Conservation (phyloP, 2,113 vertebrate genomes). For the Otocyon megalotis region DNA sequence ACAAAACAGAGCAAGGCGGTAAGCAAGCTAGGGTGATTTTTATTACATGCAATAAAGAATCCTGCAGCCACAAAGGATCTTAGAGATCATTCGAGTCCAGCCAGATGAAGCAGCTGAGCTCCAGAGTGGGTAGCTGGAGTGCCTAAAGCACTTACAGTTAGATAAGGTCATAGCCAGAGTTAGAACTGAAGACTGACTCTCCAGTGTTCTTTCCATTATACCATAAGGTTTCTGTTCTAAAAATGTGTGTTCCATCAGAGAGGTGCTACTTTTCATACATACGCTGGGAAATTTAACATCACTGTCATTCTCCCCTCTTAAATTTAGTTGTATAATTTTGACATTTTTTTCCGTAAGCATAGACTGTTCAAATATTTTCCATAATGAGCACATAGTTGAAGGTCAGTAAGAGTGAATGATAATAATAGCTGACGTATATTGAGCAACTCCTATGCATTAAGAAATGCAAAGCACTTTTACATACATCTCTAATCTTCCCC, state of each 20-base stretch:
- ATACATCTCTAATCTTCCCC: slow-evolving; percentile 5
- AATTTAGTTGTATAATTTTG: slow-evolving; percentile 43
- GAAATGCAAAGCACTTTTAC: not conserved
- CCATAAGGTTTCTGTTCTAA: slow-evolving; percentile 73
- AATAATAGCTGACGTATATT: not conserved
- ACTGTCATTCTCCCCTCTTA: slow-evolving; percentile 19
- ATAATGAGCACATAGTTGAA: slow-evolving; percentile 4
- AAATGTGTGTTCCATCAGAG: slow-evolving; percentile 55
- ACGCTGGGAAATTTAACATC: slow-evolving; percentile 60
- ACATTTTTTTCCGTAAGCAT: not conserved
- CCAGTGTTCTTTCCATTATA: slow-evolving; percentile 15
- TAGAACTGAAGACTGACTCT: slow-evolving; percentile 34
- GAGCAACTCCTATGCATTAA: slow-evolving; percentile 8
- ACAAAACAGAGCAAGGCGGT: not conserved
- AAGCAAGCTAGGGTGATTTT: slow-evolving; percentile 14
- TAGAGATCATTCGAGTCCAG: not conserved
- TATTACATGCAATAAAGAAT: not conserved
- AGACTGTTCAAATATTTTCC: slow-evolving; percentile 25
- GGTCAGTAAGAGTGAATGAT: slow-evolving; percentile 1
- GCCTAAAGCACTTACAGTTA: not conserved
- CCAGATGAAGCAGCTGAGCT: slow-evolving; percentile 14
- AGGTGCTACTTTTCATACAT: slow-evolving; percentile 63
- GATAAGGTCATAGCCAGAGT: slow-evolving; percentile 51
- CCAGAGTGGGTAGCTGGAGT: not conserved
- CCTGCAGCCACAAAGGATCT: not conserved